Evolutionary conservation across 2,888 invertebrate genomes (phyloP), one percentile per base, ranked within the genome.

Genomic region (Spodoptera littoralis): DNA sequence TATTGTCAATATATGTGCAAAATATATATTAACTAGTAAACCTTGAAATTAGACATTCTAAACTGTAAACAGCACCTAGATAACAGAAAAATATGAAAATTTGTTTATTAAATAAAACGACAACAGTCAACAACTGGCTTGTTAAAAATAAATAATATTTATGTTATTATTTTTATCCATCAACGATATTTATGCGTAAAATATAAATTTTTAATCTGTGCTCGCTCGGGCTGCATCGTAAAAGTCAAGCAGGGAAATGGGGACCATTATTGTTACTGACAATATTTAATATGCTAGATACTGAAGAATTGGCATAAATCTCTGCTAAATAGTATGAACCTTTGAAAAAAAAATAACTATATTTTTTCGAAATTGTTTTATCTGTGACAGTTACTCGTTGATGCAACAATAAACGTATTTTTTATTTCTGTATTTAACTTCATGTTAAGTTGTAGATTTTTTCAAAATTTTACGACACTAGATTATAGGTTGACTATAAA

Each of bases 241-340:
- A 71, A 73, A 55, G 48, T 56, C 66, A 43, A 4, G 6, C 5
- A 50, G 44, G 48, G 56, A 73, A 73, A 60, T 57, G 27, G 46
- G 43, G 44, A 42, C 11, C 22, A 47, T 8, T 24, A 36, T 36
- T 46, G 27, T 49, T 41, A 45, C 44, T 44, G 43, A 45, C 41
- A 42, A 53, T 22, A 43, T 6, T 44, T n/a, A 36, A 58, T 54
- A 52, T 8, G 11, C 24, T 43, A n/a, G n/a, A n/a, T n/a, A 36
- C 36, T 52, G 59, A 69, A 41, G 12, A 60, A 44, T 47, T 57
- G n/a, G 4, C 43, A 60, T 75, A 60, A 78, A 75, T 66, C 46
- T 51, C 1, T n/a, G 22, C 43, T 65, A 62, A 69, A 62, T 55
- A 52, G 30, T 41, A 55, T 49, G 11, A 62, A 36, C 5, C 36